A percentile compares a stretch with the other conserved stretches of the same genome.
Evolutionary conservation across 2,797 vertebrate species (phyloP).

Genomic region (Sebastes miniatus): DNA sequence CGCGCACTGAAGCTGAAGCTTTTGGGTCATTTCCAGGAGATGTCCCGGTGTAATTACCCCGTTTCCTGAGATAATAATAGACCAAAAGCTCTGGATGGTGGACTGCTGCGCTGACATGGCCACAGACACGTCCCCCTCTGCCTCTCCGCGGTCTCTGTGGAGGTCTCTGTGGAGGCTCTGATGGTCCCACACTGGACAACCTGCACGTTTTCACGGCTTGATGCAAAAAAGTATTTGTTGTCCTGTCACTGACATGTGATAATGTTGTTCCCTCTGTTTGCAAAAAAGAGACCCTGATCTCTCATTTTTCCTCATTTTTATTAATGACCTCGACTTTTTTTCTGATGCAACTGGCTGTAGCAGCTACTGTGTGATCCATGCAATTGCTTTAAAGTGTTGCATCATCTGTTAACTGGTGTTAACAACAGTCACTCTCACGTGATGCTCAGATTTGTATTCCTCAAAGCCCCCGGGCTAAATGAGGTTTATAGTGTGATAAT

Average conservation of each 20-base stretch:
- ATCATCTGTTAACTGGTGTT: conserved; percentile 64
- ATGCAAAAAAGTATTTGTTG: conserved; percentile 8
- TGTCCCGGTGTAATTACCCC: conserved; percentile 60
- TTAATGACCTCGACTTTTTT: background rate
- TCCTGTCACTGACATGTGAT: background rate
- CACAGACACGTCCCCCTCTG: conserved; percentile 64
- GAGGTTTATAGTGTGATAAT: conserved; percentile 17
- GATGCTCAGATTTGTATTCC: conserved; percentile 29
- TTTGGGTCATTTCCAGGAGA: conserved; percentile 54
- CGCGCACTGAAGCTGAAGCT: conserved; percentile 23
- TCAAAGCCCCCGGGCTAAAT: conserved; percentile 41
- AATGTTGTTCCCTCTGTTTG: background rate
- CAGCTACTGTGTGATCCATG: conserved; percentile 19
- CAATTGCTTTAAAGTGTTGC: conserved; percentile 65
- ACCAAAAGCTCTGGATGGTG: conserved; percentile 16
- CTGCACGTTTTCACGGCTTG: conserved; percentile 32
- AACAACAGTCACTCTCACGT: conserved; percentile 26
- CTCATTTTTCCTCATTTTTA: background rate
- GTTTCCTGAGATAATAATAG: conserved; percentile 73
- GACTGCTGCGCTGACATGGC: conserved; percentile 50
- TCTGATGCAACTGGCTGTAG: conserved; percentile 25
- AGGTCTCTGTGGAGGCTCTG: conserved; percentile 13
- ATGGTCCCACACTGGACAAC: conserved; percentile 23
- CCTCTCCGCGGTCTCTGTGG: background rate
- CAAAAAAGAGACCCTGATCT: background rate